Base-by-base conservation (phyloP, 2,888 invertebrate species). In the Luffia ferchaultella region DNA sequence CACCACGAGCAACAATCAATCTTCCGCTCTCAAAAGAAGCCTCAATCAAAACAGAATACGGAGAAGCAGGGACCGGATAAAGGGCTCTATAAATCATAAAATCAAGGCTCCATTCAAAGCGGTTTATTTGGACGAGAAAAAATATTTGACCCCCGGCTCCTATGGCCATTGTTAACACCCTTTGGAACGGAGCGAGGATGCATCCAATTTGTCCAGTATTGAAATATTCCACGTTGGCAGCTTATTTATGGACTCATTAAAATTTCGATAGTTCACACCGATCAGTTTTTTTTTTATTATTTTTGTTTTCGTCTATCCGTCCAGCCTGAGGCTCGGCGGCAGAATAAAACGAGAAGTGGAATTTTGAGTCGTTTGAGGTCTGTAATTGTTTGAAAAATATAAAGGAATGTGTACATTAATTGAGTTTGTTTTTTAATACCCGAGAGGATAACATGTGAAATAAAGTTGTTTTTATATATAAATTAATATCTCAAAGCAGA, bases 1-100 rank as follows among this genome's bases (percentile, higher is more conserved):
- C 75, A 75, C 44, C 43, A 70, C 70, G 17, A 48, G 73, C 72
- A 78, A 82, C 80, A 79, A 83, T 82, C 79, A 79, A 83, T 83
- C 82, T 82, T 77, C 63, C 67, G 65, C 60, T 62, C 68, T 65
- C 66, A 73, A 79, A 78, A 79, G 79, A 71, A 73, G 67, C 75
- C 73, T 76, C 80, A 82, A 80, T 83, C 82, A 80, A 80, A 83
- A 83, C 73, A 82, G 71, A 79, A 75, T 75, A 76, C 72, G 68
- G 64, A 70, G 78, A 71, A 76, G 73, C 71, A 68, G 68, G 62
- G 68, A 65, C 68, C 67, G 72, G 68, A 79, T 82, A 79, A 80
- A 79, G 72, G 76, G 69, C 60, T 66, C 68, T 75, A 83, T 83
- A 83, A 80, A 82, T 83, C 80, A 82, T 82, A 82, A 82, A 83